These are phyloP conservation scores for Hephaestus fuliginosus DNA, from an alignment of 2,797 vertebrate genomes.

Conservation along the genomic window DNA sequence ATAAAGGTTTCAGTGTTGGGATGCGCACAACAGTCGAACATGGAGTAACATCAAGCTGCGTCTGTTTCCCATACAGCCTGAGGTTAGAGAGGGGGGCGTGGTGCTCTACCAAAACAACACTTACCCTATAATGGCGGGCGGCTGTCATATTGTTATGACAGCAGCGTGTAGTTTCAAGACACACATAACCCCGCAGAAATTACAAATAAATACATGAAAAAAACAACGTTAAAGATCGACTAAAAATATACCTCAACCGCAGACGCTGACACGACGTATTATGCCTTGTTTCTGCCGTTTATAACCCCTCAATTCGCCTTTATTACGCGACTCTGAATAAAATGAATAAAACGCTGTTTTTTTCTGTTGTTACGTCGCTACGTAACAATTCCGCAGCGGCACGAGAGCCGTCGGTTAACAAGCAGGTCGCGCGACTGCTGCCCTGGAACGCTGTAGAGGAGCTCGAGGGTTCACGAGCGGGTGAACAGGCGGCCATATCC, in stretches of 20 bases:
- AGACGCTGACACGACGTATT: background rate
- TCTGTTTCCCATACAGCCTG: slow-evolving; percentile 50
- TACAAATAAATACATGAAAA: no score
- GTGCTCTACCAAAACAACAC: slow-evolving; percentile 80
- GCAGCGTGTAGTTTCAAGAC: slow-evolving; percentile 53
- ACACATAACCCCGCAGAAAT: background rate
- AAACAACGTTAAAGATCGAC: background rate
- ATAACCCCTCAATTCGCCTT: background rate
- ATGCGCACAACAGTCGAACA: slow-evolving; percentile 29
- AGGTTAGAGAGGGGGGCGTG: slow-evolving; percentile 84
- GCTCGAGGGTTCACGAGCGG: slow-evolving; percentile 68
- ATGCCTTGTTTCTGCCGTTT: background rate
- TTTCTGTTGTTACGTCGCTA: slow-evolving; percentile 18
- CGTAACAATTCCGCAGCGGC: slow-evolving; percentile 52
- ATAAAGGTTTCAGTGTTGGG: background rate
- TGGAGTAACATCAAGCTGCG: slow-evolving; percentile 43
- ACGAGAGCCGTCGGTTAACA: slow-evolving; percentile 51
- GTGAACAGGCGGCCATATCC: slow-evolving; percentile 53
- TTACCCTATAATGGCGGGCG: slow-evolving; percentile 83
- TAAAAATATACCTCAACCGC: background rate
- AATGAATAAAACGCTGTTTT: slow-evolving; percentile 3
- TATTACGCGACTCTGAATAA: background rate
- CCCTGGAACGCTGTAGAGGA: slow-evolving; percentile 31
- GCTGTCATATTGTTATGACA: slow-evolving; percentile 80
- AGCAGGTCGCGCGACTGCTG: slow-evolving; percentile 57